phyloP scores from a whole-genome alignment of 2,888 invertebrate genomes.

The Spialia ferax region DNA sequence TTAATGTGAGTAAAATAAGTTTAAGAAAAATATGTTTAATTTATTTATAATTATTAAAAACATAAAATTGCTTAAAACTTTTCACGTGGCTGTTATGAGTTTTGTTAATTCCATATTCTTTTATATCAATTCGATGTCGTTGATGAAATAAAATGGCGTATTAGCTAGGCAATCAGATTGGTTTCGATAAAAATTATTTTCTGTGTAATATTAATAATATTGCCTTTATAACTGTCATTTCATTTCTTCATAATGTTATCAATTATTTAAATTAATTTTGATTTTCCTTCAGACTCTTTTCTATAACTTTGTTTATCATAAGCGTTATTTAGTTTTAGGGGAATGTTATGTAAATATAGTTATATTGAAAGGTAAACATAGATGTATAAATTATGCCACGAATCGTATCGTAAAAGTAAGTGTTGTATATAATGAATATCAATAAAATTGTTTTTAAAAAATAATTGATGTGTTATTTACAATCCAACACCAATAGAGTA shows the following conservation, averaged over 20 bases:
- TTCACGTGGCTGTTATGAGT: no score
- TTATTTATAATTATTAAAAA: not conserved
- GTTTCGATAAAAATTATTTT: no score
- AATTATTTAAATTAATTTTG: not conserved
- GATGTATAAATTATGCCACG: slow-evolving; percentile 41
- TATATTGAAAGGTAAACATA: slow-evolving; percentile 4
- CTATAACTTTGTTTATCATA: slow-evolving; percentile 52
- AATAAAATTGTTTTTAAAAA: slow-evolving; percentile 72
- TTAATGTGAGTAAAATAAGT: not conserved
- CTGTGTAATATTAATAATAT: no score
- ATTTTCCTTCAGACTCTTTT: not conserved
- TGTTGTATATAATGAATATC: slow-evolving; percentile 68
- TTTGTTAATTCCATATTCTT: no score
- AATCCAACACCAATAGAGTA: not conserved
- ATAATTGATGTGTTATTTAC: not conserved
- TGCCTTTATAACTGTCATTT: no score
- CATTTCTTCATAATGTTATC: no score
- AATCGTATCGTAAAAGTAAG: slow-evolving; percentile 24
- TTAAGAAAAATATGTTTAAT: not conserved
- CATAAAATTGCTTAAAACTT: no score
- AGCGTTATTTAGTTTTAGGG: slow-evolving; percentile 84
- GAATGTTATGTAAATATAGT: slow-evolving; percentile 77
- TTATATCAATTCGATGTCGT: no score
- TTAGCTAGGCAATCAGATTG: no score
- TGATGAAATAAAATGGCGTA: no score